Base-by-base conservation (phyloP, 2,888 invertebrate species). In the Noctuana brunneofusca region DNA sequence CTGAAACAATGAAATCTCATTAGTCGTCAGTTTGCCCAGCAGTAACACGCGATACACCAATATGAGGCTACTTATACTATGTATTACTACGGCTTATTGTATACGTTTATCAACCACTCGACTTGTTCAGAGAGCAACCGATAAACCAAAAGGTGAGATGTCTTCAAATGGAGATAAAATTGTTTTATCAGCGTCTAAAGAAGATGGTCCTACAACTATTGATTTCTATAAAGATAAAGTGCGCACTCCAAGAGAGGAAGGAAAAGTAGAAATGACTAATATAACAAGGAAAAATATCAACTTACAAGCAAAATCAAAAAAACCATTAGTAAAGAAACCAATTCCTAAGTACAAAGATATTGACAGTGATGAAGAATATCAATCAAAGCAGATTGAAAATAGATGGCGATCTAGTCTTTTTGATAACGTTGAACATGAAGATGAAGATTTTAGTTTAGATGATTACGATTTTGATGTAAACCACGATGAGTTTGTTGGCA, bases 381-480 rank as follows among this genome's bases (percentile, higher is more conserved):
- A 85, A 72, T 70, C 69, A 18, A 62, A 41, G 18, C 55, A 41
- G 12, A 24, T 16, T 18, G 80, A 79, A 66, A 75, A 65, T 49
- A 78, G 69, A 58, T 67, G 71, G 58, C 74, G 75, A 0, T 58
- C 70, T 1, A 73, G 6, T n/a, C 48, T 71, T 58, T 65, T 74
- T 2, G 63, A 67, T 8, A 85, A 86, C 57, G 75, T 74, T 2
- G 88, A 89, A 41, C 78, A 84, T 55, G 89, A 89, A 73, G 89
- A 90, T 22, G 86, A 88, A 69, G 89, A 90, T 64, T 89, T 89
- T 46, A 87, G 81, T 70, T 62, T 89, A 12, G 78, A 81, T 9
- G 89, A 90, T 66, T 89, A 89, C 53, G 89, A 90, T 35, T 89
- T 90, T 53, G 89, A 89, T 66, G 72, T 86, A 1, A 83, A 85